phyloP scores from a whole-genome alignment of 2,797 vertebrate species.

The Pseudotriccus pelzelni region DNA sequence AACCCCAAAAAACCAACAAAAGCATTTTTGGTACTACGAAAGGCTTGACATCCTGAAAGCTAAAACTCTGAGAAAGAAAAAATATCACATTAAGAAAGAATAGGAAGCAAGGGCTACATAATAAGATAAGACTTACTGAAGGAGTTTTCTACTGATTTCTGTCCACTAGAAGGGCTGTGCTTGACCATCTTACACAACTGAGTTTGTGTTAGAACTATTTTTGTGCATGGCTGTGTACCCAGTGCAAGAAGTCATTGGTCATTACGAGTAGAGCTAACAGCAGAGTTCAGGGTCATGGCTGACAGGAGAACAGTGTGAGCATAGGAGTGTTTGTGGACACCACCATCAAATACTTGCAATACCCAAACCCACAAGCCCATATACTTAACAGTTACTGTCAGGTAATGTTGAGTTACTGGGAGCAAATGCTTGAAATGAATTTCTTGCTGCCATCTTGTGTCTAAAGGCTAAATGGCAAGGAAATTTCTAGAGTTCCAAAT shows the following conservation, averaged over 20 bases:
- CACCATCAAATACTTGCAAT: neutral
- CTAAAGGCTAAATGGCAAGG: conserved; percentile 61
- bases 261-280: neutral
- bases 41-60: neutral
- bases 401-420: neutral
- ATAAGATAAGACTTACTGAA: neutral
- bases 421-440: conserved; percentile 49
- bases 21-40: neutral
- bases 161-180: neutral
- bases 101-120: neutral
- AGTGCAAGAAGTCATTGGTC: neutral
- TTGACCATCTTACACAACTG: neutral
- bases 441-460: conserved; percentile 73
- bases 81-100: neutral
- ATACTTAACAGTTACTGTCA: neutral
- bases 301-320: neutral
- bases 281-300: neutral
- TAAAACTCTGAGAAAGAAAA: neutral
- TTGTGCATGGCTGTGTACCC: neutral
- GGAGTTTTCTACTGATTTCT: neutral
- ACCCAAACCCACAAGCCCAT: neutral
- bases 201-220: neutral
- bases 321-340: neutral
- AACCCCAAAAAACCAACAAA: neutral
- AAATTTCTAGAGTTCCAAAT: conserved; percentile 47